Base-by-base conservation (phyloP, 2,113 vertebrate genomes). In the Daubentonia madagascariensis region DNA sequence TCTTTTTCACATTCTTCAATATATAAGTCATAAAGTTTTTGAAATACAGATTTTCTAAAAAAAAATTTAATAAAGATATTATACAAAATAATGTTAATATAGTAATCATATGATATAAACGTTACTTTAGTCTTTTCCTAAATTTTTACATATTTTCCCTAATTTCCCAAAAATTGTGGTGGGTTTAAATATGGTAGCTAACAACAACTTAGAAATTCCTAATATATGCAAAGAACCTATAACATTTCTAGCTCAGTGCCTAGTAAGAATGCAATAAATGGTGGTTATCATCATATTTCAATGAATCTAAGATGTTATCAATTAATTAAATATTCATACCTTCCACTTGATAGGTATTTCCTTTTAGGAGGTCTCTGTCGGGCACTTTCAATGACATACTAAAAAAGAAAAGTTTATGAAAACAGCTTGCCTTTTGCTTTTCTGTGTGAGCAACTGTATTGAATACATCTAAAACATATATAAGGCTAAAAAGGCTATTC, bases 1-100 rank as follows among this genome's bases (percentile, higher is more conserved):
- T 99, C 99, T 98, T 99, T 99, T 98, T 99, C 99, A 99, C 99
- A 99, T 99, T 99, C 99, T 98, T 99, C 99, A 97, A 99, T 99
- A 98, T 99, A 99, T 52, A 99, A 98, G 98, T 99, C 99, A 99
- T 99, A 99, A 89, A 99, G 99, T 98, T 99, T 99, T 98, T 99
- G 99, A 99, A 99, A 99, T 95, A 99, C 98, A 98, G 99, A 99
- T 98, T 99, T 99, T 98, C 99, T 99, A 98, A 96, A 98, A 98
- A 73, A 97, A 85, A 97, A 78, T 65, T 59, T 76, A 93, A 89
- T 32, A 65, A 92, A 80, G 28, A 32, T 84, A 98, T 91, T 23
- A 86, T 85, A 96, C n/a, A 85, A 96, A 95, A 87, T 59, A 95
- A 87, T 43, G 8, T 92, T 84, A 95, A 37, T 54, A 81, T 4